A percentile compares a stretch with the other conserved stretches of the same genome.
Conservation (phyloP, 1,140 invertebrate genomes). For the Paraescarpia echinospica region DNA sequence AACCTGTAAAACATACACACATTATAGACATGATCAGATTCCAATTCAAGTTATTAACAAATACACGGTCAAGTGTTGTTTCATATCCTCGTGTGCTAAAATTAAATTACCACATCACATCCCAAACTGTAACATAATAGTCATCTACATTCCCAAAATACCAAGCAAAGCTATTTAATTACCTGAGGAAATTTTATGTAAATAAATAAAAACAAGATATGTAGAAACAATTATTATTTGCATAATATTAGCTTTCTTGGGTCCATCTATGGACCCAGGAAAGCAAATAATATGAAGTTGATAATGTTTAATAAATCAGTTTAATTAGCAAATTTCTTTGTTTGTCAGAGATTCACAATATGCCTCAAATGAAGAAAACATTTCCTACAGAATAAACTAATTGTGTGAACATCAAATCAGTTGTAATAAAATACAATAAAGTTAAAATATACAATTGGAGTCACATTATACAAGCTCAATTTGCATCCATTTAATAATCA, state of each 20-base stretch:
- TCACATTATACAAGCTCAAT: neutral
- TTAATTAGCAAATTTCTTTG: neutral
- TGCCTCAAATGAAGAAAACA: neutral
- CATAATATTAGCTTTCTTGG: too few species aligned
- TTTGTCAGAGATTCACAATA: neutral
- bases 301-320: neutral
- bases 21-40: neutral
- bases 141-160: neutral
- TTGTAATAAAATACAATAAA: neutral
- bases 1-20: neutral
- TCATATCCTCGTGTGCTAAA: neutral
- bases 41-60: neutral
- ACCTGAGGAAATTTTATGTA: neutral
- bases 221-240: neutral
- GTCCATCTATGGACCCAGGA: neutral
- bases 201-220: neutral
- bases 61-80: neutral
- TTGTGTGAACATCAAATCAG: neutral
- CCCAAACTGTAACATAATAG: neutral
- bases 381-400: neutral
- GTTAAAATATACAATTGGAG: neutral
- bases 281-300: neutral
- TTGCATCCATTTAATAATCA: neutral
- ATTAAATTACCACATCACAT: neutral
- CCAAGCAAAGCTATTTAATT: neutral